Base-by-base conservation (phyloP, 2,888 invertebrate genomes). In the Bombylius major region DNA sequence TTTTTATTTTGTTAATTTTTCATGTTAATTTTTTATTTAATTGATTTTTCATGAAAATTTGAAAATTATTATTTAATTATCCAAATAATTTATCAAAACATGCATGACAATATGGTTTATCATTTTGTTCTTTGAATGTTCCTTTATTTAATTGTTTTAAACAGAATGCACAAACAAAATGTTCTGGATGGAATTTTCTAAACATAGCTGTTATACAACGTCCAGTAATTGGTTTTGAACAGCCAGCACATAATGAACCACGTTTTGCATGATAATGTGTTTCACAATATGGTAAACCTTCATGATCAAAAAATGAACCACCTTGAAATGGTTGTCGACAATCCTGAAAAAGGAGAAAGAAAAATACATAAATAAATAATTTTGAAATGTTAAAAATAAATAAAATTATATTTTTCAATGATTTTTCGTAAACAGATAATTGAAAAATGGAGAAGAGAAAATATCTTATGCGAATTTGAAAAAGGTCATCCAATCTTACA, bases 141-240 rank as follows among this genome's bases (percentile, higher is more conserved):
- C 98, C 98, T 73, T 98, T 98, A 77, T 97, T 98, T 64, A 99
- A 81, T 72, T 97, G 97, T 69, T 95, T 89, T 61, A 96, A 80
- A 70, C 99, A 99, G 78, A 97, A 99, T n/a, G 97, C 95, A 78
- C 99, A 99, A 8, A 96, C 95, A 72, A 99, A 99, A 77, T 99
- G 98, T 72, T 99, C 98, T 0, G 98, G 98, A 76, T 99, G 99
- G 81, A 95, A 99, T 77, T 99, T 98, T 65, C 90, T 80, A 77
- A 93, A 96, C 96, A 99, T 97, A 62, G 98, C 98, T 1, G 98
- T 98, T 72, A 99, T 97, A 76, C 98, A 99, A 45, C 98, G 87
- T 56, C 93, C 93, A 53, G 92, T 91, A 67, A 99, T 97, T 14
- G 98, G 97, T 70, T 96, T 94, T 73, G 95, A 93, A 74, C 98